Evolutionary conservation across 1,140 invertebrate species (phyloP), one percentile per base, ranked within the genome.

Genomic region (Belonocnema kinseyi): DNA sequence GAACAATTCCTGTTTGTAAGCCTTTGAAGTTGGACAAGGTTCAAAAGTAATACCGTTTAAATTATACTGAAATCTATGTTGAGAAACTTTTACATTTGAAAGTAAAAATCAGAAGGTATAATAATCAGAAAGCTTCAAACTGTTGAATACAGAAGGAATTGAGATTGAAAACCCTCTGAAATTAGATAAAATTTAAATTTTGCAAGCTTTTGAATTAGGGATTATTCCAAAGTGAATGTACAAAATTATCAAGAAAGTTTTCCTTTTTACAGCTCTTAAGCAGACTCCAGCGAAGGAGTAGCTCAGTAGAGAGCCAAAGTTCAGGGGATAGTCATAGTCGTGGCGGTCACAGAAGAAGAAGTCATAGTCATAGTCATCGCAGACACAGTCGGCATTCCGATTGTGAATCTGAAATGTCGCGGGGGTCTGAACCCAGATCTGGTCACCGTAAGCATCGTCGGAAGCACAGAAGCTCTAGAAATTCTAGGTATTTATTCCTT

Each of bases 361-460:
- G 91, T 87, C 89, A 88, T 83, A 93, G 93, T 87, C 92, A 93
- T 84, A 95, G 95, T 82, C 95, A 96, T 86, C 94, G 94, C 80
- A 95, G 96, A 85, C 94, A 95, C 70, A 96, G 96, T 88, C 92
- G 95, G 75, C 93, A 95, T 81, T 97, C 97, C 2, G 97, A 98
- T 87, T 97, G 96, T 79, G 97, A 98, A 88, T 97, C 96, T 85
- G 96, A 97, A 89, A 90, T 97, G 70, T 97, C 96, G 0, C 94
- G 96, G 74, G 94, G 95, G 19, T 97, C 96, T 4, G 95, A 94
- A 21, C 87, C 87, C 17, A 93, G 95, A 80, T 96, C 95, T 3
- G 94, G 94, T 46, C 93, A 93, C 72, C 93, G 95, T 12, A 95
- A 95, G 76, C 95, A 96, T 83, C 92, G 95, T 3, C 91, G 94